Evolutionary conservation across 2,888 invertebrate species (phyloP).

Genomic region (Coelogynopora nodosa): DNA sequence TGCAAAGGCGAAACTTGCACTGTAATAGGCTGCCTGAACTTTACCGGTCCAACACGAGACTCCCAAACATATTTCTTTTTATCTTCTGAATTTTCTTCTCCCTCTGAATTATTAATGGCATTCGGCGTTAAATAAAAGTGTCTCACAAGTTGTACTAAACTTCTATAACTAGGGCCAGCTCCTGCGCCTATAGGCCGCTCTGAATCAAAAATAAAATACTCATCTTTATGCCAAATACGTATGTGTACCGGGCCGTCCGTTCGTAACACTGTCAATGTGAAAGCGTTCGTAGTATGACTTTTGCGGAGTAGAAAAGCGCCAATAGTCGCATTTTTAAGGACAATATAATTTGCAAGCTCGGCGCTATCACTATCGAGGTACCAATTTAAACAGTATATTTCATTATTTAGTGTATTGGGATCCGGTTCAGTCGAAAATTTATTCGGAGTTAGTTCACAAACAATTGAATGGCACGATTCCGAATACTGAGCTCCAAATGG

Average conservation of each 20-base stretch:
- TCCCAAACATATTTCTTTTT: neutral
- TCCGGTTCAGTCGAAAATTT: no score
- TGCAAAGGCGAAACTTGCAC: neutral
- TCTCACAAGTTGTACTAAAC: neutral
- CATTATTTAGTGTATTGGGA: neutral
- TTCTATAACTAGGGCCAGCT: neutral
- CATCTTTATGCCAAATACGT: neutral
- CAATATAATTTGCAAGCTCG: neutral
- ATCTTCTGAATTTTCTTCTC: neutral
- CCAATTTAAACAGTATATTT: neutral
- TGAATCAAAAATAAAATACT: neutral
- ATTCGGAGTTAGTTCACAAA: no score
- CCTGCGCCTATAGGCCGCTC: neutral
- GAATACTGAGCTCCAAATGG: no score
- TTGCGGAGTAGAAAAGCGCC: neutral
- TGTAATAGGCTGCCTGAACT: neutral
- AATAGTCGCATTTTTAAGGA: neutral
- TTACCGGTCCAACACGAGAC: neutral
- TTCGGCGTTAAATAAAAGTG: neutral
- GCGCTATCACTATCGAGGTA: neutral
- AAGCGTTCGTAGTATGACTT: neutral
- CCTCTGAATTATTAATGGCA: neutral
- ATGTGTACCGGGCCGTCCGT: neutral
- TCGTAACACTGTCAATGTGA: neutral
- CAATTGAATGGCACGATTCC: no score